phyloP scores from a whole-genome alignment of 2,888 invertebrate species.

The Drosophila parthenogenetica region DNA sequence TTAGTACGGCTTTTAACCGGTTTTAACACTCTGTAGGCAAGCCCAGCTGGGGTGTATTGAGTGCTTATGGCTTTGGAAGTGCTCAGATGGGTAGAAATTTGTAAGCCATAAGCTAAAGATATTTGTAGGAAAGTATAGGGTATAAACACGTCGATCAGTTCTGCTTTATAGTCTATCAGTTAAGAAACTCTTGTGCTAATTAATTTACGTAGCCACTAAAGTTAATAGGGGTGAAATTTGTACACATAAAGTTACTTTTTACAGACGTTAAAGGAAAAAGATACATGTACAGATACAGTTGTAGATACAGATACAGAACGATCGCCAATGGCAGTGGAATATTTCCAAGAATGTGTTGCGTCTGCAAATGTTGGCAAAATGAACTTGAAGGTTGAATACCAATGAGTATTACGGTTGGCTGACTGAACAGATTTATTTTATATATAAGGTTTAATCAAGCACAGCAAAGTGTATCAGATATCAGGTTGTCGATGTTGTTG shows the following conservation, averaged over 20 bases:
- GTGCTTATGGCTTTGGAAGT: too few species aligned
- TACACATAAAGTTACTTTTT: background rate
- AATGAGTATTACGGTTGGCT: constrained; percentile 25
- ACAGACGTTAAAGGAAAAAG: background rate
- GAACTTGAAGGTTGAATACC: constrained; percentile 26
- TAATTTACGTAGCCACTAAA: background rate
- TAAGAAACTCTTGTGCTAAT: constrained; percentile 3
- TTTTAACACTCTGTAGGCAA: constrained; percentile 31
- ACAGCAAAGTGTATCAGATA: constrained; percentile 20
- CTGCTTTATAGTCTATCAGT: background rate
- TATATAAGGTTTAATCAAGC: constrained; percentile 28
- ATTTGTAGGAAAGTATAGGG: background rate
- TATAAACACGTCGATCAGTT: background rate
- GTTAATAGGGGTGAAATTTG: constrained; percentile 7
- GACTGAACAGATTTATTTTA: constrained; percentile 31
- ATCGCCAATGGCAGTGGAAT: constrained; percentile 10
- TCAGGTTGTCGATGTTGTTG: constrained; percentile 9
- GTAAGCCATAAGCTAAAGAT: too few species aligned
- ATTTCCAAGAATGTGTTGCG: constrained; percentile 7
- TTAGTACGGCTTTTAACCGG: constrained; percentile 59
- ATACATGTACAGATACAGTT: background rate
- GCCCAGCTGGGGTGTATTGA: too few species aligned
- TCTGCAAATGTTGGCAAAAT: constrained; percentile 14
- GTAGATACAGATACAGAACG: background rate
- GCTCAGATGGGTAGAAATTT: too few species aligned